phyloP scores from a whole-genome alignment of 2,797 vertebrate genomes.

The Phrynocephalus guinanensis region DNA sequence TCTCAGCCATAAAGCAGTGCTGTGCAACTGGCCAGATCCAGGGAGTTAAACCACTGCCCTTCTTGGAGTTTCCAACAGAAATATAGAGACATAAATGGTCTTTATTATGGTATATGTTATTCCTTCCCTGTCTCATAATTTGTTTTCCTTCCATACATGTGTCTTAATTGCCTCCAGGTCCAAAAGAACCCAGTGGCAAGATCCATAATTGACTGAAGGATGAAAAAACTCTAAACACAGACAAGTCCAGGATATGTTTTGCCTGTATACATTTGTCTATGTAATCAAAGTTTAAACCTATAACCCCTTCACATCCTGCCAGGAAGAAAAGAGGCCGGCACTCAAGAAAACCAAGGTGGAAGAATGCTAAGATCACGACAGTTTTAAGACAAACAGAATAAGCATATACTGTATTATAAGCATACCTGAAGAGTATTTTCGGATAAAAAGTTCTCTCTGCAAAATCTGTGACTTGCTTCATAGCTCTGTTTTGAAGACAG shows the following conservation, averaged over 20 bases:
- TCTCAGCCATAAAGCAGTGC: too few species aligned
- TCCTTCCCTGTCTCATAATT: too few species aligned
- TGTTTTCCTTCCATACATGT: too few species aligned
- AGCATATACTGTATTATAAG: neutral
- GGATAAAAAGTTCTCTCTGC: slow-evolving; percentile 94
- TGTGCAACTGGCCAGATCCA: too few species aligned
- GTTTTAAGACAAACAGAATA: neutral
- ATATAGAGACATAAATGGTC: too few species aligned
- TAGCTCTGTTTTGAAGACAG: slow-evolving; percentile 83
- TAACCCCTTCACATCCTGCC: neutral
- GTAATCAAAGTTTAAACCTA: neutral
- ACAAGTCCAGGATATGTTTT: neutral
- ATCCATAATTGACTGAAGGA: neutral
- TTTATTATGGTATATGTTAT: too few species aligned
- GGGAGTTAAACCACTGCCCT: too few species aligned
- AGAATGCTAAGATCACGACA: neutral
- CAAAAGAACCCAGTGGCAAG: too few species aligned
- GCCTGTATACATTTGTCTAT: neutral
- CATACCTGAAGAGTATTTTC: slow-evolving; percentile 89
- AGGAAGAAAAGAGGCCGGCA: neutral
- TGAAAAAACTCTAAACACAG: neutral
- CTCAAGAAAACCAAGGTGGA: neutral
- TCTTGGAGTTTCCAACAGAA: too few species aligned
- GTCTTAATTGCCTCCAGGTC: too few species aligned
- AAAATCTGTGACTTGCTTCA: slow-evolving; percentile 87